Base-by-base conservation (phyloP, 2,113 vertebrate genomes). In the Grantiella picta region DNA sequence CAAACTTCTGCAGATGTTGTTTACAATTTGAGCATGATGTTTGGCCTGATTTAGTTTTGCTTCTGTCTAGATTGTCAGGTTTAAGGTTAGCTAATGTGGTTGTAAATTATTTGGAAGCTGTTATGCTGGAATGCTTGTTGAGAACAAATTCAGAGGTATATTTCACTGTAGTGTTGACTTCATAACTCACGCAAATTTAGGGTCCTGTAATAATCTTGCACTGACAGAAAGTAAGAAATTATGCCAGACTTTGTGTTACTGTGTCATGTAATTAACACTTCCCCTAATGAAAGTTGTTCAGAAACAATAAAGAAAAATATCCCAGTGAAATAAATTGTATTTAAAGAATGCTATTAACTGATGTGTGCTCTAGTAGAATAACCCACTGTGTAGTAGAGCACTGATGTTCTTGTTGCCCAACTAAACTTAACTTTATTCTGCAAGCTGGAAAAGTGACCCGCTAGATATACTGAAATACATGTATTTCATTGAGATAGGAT, bases 11-110 rank as follows among this genome's bases (percentile, higher is more conserved):
- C 64, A 95, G 54, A 72, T 87, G 42, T 59, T 94, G 68, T 77
- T 94, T 91, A 68, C 36, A 82, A 63, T 85, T 82, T 76, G 28
- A 87, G 35, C 5, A 5, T 72, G 53, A 75, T 86, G n/a, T 83
- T 90, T 91, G 49, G 9, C 14, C 59, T 92, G 80, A 71, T 78
- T 95, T 82, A 68, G 35, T 94, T 95, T 92, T 94, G 29, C 38
- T 80, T 69, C 65, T 82, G 75, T 77, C 12, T 36, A 91, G 21
- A 52, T 61, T 82, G 42, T 63, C 42, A 72, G 4, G 0, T 78
- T 79, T 89, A 76, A 83, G 29, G 61, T 82, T 94, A 89, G 24
- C 72, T 81, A 72, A 21, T 68, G 2, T 0, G 5, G 21, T n/a
- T 65, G 38, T 68, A 91, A 84, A 40, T 27, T 5, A 72, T 29